A percentile compares a stretch with the other conserved stretches of the same genome.
Evolutionary conservation across 2,113 vertebrate genomes (phyloP).

Genomic region (Mirza zaza): DNA sequence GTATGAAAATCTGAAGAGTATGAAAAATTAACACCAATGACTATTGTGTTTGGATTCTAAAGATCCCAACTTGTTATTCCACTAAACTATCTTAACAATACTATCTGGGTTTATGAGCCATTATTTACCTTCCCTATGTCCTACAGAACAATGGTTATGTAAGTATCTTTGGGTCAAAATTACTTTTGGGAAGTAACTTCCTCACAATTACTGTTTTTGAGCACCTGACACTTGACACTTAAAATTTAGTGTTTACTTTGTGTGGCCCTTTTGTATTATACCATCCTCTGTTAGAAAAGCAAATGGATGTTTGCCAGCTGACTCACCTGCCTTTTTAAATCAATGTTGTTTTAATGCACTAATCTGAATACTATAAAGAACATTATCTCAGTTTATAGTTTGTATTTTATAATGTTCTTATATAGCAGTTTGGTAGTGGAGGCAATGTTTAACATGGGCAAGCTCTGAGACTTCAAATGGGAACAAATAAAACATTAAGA

Average conservation of each 20-base stretch:
- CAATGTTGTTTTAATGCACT: conserved; percentile 73
- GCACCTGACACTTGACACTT: conserved; percentile 61
- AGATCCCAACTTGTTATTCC: conserved; percentile 57
- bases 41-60: conserved; percentile 59
- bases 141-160: conserved; percentile 45
- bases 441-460: conserved; percentile 72
- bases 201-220: conserved; percentile 52
- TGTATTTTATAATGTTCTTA: conserved; percentile 83
- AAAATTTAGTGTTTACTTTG: conserved; percentile 66
- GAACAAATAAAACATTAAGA: conserved; percentile 70
- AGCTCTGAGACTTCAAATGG: conserved; percentile 75
- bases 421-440: conserved; percentile 70
- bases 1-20: neutral
- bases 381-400: conserved; percentile 60
- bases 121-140: conserved; percentile 1
- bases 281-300: conserved; percentile 71
- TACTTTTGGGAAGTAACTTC: conserved; percentile 53
- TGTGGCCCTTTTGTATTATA: conserved; percentile 81
- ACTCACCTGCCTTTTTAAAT: conserved; percentile 79
- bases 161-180: conserved; percentile 47
- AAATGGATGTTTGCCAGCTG: conserved; percentile 75
- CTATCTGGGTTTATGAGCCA: neutral
- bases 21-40: neutral
- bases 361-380: conserved; percentile 77
- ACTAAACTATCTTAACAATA: neutral